phyloP scores from a whole-genome alignment of 2,113 vertebrate genomes.

The Cisticola juncidis region DNA sequence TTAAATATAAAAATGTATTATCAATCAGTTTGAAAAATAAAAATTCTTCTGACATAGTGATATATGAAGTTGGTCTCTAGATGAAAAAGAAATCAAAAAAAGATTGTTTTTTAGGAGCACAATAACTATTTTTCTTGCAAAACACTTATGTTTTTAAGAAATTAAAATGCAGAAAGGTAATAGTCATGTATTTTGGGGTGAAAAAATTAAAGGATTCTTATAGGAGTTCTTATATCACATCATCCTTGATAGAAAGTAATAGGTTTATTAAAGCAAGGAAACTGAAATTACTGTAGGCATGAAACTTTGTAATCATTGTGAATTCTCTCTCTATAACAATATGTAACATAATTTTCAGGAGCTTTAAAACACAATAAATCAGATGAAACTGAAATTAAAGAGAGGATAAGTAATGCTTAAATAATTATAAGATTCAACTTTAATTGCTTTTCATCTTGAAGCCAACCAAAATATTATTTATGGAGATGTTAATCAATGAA shows the following conservation, averaged over 20 bases:
- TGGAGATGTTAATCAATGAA: background rate
- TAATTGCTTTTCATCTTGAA: background rate
- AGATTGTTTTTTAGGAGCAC: fast-evolving
- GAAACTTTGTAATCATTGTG: background rate
- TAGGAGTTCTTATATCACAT: background rate
- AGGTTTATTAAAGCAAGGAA: background rate
- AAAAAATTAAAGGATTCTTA: background rate
- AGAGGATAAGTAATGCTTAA: background rate
- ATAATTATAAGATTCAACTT: background rate
- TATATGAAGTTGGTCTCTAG: background rate
- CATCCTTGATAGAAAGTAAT: background rate
- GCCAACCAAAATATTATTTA: background rate
- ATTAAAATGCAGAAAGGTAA: background rate
- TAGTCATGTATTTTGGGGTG: background rate
- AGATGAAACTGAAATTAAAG: background rate
- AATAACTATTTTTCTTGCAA: background rate
- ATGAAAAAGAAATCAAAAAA: background rate
- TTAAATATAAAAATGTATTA: background rate
- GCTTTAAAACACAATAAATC: background rate
- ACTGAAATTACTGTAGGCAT: background rate
- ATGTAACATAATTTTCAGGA: background rate
- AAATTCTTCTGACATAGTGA: background rate
- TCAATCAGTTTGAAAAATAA: background rate
- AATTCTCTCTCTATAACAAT: background rate
- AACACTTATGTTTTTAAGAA: background rate